These are phyloP conservation scores for Myrmecobius fasciatus DNA, from an alignment of 2,113 vertebrate genomes.

Conservation along the genomic window DNA sequence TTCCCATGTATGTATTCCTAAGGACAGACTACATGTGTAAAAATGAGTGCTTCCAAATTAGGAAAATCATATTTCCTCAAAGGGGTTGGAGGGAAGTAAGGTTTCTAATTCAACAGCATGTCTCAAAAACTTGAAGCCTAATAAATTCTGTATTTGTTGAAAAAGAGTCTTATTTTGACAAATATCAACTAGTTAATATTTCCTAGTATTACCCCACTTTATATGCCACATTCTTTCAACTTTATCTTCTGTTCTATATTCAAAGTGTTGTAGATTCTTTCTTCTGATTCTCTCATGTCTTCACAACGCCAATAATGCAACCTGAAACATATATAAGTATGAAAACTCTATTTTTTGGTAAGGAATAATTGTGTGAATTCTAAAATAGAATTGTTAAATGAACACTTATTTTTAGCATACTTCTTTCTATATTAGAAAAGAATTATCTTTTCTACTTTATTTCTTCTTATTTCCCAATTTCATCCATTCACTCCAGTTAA, in stretches of 20 bases:
- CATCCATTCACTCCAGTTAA: constrained; percentile 44
- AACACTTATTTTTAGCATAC: background rate
- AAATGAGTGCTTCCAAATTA: constrained; percentile 84
- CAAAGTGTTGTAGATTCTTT: constrained; percentile 77
- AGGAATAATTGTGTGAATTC: constrained; percentile 47
- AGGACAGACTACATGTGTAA: constrained; percentile 82
- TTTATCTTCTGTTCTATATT: constrained; percentile 84
- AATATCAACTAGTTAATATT: constrained; percentile 79
- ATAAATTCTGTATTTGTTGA: constrained; percentile 80
- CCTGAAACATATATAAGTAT: constrained; percentile 81
- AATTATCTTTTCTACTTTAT: constrained; percentile 2
- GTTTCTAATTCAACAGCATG: constrained; percentile 86
- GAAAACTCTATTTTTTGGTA: constrained; percentile 62
- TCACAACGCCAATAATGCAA: constrained; percentile 79
- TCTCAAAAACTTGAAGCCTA: constrained; percentile 82
- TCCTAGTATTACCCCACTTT: constrained; percentile 83
- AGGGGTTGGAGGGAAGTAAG: constrained; percentile 69
- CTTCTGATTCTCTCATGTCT: constrained; percentile 85
- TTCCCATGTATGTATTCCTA: constrained; percentile 70
- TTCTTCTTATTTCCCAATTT: constrained; percentile 23
- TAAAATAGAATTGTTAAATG: constrained; percentile 35
- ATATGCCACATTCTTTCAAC: constrained; percentile 84
- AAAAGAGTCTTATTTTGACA: constrained; percentile 83
- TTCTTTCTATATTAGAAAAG: constrained; percentile 45
- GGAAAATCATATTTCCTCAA: constrained; percentile 86